Percentiles rank a stretch among this genome's conserved stretches.
phyloP scores from a whole-genome alignment of 2,113 vertebrate species.

The Paradoxurus hermaphroditus region DNA sequence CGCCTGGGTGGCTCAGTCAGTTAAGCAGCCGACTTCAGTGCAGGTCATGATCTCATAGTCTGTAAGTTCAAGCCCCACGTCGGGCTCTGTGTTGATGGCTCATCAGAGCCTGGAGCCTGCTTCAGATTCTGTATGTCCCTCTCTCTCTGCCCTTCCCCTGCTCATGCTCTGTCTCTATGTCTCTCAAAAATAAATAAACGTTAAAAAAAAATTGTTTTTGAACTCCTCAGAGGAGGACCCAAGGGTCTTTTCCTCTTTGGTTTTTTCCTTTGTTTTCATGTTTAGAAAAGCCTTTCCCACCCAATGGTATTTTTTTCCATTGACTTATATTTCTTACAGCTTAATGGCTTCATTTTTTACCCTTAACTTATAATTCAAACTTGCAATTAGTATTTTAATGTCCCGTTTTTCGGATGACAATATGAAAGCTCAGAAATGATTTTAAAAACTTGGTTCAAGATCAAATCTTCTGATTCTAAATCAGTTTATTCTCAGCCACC shows the following conservation, averaged over 20 bases:
- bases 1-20: no score
- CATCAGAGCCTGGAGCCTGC: no score
- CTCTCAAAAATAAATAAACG: no score
- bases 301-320: not conserved
- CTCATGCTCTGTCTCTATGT: no score
- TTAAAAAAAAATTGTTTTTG: not conserved
- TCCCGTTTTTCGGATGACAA: not conserved
- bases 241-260: not conserved
- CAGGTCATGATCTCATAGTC: no score
- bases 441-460: not conserved
- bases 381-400: not conserved
- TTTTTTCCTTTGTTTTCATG: not conserved
- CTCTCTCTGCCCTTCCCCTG: no score
- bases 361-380: conserved; percentile 21
- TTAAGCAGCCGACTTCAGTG: no score
- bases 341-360: not conserved
- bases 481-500: not conserved
- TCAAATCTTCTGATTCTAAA: not conserved
- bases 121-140: no score
- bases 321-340: not conserved
- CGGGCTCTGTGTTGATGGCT: no score
- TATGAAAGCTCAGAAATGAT: conserved; percentile 5
- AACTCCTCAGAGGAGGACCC: not conserved
- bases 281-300: not conserved
- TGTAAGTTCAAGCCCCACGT: no score